A percentile compares a stretch with the other conserved stretches of the same genome.
Evolutionary conservation across 2,113 vertebrate genomes (phyloP).

Genomic region (Trochalopteron elliotii): DNA sequence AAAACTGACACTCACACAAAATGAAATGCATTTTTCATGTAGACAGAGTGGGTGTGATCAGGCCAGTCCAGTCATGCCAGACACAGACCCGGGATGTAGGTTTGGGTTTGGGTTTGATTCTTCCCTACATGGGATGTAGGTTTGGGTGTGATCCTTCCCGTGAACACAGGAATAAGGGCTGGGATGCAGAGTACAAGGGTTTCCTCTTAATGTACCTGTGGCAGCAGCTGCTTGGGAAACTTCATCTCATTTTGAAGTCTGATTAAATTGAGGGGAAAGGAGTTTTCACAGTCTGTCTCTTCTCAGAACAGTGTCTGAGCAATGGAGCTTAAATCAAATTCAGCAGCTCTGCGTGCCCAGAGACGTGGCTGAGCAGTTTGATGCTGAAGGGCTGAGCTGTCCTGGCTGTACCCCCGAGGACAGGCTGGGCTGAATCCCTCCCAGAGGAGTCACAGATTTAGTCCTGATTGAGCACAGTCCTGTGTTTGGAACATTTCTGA

Average conservation of each 20-base stretch:
- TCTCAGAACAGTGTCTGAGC: conserved; percentile 6
- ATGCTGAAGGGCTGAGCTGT: neutral
- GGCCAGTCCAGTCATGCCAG: neutral
- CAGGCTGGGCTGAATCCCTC: neutral
- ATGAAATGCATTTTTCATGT: neutral
- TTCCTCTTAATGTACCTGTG: neutral
- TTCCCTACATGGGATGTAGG: neutral
- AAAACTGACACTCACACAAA: neutral
- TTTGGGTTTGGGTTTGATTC: neutral
- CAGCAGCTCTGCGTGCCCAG: neutral
- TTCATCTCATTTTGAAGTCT: conserved; percentile 23
- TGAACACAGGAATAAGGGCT: neutral
- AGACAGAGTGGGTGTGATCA: neutral
- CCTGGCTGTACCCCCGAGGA: neutral
- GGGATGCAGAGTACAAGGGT: neutral
- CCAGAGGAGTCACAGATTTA: neutral
- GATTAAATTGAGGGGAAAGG: conserved; percentile 26
- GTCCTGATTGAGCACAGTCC: neutral
- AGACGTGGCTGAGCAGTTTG: neutral
- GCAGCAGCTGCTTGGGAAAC: conserved; percentile 31
- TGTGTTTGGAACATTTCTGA: neutral
- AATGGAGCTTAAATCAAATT: conserved; percentile 35
- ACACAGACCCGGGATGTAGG: too few relatives aligned
- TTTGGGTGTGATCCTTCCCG: neutral
- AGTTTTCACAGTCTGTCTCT: conserved; percentile 6